Percentiles rank a stretch among this genome's conserved stretches.
phyloP scores from a whole-genome alignment of 2,888 invertebrate genomes.

The Buathra laborator region DNA sequence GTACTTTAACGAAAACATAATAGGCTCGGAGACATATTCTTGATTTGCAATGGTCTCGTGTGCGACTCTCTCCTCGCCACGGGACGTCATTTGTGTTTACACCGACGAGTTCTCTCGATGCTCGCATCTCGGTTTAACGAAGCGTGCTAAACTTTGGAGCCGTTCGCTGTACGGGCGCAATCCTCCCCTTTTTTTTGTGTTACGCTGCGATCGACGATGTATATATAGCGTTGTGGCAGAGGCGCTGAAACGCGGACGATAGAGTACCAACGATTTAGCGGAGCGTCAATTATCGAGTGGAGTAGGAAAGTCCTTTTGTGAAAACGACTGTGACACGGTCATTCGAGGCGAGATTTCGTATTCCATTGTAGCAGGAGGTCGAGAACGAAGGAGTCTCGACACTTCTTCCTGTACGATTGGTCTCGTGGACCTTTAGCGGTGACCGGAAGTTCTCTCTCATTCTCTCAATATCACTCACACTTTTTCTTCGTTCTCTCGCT shows the following conservation, averaged over 20 bases:
- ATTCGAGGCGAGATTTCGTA: slow-evolving; percentile 71
- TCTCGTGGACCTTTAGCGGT: slow-evolving; percentile 67
- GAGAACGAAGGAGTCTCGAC: slow-evolving; percentile 64
- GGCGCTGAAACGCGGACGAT: slow-evolving; percentile 53
- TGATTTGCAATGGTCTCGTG: slow-evolving; percentile 24
- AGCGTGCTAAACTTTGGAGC: slow-evolving; percentile 72
- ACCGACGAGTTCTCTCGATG: slow-evolving; percentile 62
- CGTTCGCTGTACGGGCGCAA: slow-evolving; percentile 14
- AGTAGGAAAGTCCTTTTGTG: slow-evolving; percentile 60
- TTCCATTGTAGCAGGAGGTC: slow-evolving; percentile 67
- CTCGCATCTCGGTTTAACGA: slow-evolving; percentile 74
- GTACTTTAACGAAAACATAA: slow-evolving; percentile 65
- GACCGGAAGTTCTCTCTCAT: slow-evolving; percentile 67
- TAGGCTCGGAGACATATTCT: slow-evolving; percentile 56
- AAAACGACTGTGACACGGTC: slow-evolving; percentile 56
- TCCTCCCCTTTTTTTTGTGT: slow-evolving; percentile 13
- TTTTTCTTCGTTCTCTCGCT: slow-evolving; percentile 14
- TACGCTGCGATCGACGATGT: slow-evolving; percentile 42
- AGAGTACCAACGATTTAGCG: slow-evolving; percentile 55
- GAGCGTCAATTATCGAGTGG: slow-evolving; percentile 68
- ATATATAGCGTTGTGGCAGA: slow-evolving; percentile 38
- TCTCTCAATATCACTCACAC: slow-evolving; percentile 17
- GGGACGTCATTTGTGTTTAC: slow-evolving; percentile 80
- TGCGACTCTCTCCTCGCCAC: slow-evolving; percentile 64
- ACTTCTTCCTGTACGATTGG: slow-evolving; percentile 70